phyloP scores from a whole-genome alignment of 2,888 invertebrate genomes.

The Apantesis nais region DNA sequence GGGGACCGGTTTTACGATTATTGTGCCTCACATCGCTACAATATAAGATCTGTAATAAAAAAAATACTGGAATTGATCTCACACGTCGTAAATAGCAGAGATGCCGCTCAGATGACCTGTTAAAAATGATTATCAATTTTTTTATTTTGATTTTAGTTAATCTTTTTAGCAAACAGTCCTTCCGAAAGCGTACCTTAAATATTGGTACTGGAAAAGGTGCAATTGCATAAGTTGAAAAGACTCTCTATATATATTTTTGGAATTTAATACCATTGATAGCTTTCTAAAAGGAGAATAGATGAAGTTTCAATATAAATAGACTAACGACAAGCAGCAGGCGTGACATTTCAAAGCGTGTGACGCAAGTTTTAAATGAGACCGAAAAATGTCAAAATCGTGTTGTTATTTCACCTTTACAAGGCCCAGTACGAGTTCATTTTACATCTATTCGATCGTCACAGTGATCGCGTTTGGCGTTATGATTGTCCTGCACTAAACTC shows the following conservation, averaged over 20 bases:
- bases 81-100: conserved; percentile 55
- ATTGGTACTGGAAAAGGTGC: neutral
- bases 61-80: conserved; percentile 64
- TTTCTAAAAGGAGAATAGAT: conserved; percentile 57
- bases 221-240: neutral
- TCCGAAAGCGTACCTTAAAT: neutral
- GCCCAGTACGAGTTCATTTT: conserved; percentile 27
- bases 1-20: conserved; percentile 81
- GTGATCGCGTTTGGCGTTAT: neutral
- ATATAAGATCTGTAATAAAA: conserved; percentile 72
- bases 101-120: conserved; percentile 22
- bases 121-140: conserved; percentile 22
- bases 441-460: neutral
- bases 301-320: conserved; percentile 60
- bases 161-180: conserved; percentile 14
- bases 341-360: conserved; percentile 71
- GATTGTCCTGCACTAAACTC: neutral
- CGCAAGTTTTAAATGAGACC: conserved; percentile 66
- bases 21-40: conserved; percentile 74
- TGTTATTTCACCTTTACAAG: conserved; percentile 65
- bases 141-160: conserved; percentile 27
- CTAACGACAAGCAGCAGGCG: conserved; percentile 65
- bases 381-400: conserved; percentile 83
- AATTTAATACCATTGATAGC: conserved; percentile 20
- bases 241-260: neutral